Percentiles rank a stretch among this genome's conserved stretches.
These are phyloP conservation scores for Cantharis flavilabris DNA, from an alignment of 2,888 invertebrate genomes.

Conservation along the genomic window DNA sequence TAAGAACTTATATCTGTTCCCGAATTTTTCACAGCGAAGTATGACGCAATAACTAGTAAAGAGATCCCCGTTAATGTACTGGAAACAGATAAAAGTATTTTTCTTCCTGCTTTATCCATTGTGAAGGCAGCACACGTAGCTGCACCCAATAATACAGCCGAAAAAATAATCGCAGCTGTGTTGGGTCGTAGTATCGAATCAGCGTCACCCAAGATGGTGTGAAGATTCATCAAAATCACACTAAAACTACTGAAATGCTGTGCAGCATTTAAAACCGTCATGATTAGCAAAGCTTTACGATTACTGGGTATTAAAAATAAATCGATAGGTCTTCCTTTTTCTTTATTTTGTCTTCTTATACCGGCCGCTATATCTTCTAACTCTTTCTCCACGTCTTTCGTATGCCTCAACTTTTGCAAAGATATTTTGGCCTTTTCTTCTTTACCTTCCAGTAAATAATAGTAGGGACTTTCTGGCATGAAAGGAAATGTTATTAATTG, in stretches of 20 bases:
- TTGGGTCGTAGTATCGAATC: slow-evolving; percentile 45
- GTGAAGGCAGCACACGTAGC: slow-evolving; percentile 44
- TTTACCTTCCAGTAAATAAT: slow-evolving; percentile 43
- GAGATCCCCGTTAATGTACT: slow-evolving; percentile 47
- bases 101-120: slow-evolving; percentile 50
- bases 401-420: background rate
- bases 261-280: slow-evolving; percentile 49
- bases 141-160: slow-evolving; percentile 48
- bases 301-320: slow-evolving; percentile 45
- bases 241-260: slow-evolving; percentile 53
- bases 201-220: slow-evolving; percentile 48
- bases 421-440: slow-evolving; percentile 17
- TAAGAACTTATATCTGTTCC: slow-evolving; percentile 40
- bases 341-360: background rate
- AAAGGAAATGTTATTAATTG: slow-evolving; percentile 48
- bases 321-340: background rate
- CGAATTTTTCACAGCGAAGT: slow-evolving; percentile 46
- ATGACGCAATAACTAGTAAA: slow-evolving; percentile 46
- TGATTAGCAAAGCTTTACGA: slow-evolving; percentile 48
- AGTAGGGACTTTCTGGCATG: slow-evolving; percentile 54
- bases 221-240: slow-evolving; percentile 54
- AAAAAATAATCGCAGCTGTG: slow-evolving; percentile 49
- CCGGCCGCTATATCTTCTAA: background rate
- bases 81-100: slow-evolving; percentile 46
- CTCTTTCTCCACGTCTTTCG: background rate